A percentile compares a stretch with the other conserved stretches of the same genome.
Conservation (phyloP, 2,113 vertebrate genomes). For the Melanerpes formicivorus region DNA sequence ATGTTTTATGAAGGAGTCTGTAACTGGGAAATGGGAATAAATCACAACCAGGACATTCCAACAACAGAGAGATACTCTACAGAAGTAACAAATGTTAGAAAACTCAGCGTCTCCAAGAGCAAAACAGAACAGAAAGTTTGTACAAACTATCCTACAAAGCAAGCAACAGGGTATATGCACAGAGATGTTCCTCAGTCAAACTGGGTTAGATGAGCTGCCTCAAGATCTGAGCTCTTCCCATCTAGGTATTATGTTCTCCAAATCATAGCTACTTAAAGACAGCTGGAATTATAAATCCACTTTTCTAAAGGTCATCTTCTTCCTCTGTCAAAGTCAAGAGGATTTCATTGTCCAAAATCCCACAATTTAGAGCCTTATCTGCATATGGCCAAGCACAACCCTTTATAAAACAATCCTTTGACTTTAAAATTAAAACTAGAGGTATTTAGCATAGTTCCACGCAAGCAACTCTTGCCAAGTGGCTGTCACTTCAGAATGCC, state of each 20-base stretch:
- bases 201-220: not conserved
- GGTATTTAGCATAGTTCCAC: not conserved
- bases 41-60: not conserved
- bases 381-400: not conserved
- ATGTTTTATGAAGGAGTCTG: not conserved
- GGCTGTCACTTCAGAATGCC: not conserved
- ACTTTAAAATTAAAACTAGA: not conserved
- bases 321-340: not conserved
- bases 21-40: not conserved
- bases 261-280: not conserved
- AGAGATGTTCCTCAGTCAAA: not conserved
- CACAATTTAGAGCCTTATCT: not conserved
- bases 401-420: not conserved
- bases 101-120: not conserved
- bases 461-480: not conserved
- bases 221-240: not conserved
- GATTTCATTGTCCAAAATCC: not conserved
- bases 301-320: not conserved
- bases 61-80: not conserved
- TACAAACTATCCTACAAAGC: not conserved
- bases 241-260: not conserved
- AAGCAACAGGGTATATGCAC: not conserved
- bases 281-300: not conserved
- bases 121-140: not conserved
- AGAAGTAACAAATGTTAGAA: not conserved